Base-by-base conservation (phyloP, 2,888 invertebrate species). In the Autographa pulchrina region DNA sequence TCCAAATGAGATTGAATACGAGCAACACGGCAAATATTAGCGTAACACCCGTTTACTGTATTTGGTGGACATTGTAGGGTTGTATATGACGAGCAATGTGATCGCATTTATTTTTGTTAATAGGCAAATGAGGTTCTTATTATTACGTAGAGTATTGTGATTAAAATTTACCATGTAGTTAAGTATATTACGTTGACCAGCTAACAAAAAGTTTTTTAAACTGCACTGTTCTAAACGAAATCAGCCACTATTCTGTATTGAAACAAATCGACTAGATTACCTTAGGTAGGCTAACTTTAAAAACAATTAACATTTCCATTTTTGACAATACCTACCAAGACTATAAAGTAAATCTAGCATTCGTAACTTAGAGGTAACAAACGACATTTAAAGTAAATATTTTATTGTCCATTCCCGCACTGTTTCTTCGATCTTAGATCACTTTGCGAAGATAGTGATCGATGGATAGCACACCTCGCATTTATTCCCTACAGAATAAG, bases 1-100 rank as follows among this genome's bases (percentile, higher is more conserved):
- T 85, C 79, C 83, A 82, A 89, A 88, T 88, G 85, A 81, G 83
- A 86, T 86, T 79, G 83, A 82, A 85, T 87, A 87, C 82, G 84
- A 84, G 85, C 84, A 80, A 78, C 76, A 70, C 66, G 68, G 79
- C 87, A 88, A 88, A 89, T 86, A 86, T 89, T 88, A 82, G 83
- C 76, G 68, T 74, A 80, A 77, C 80, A 62, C 73, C 78, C 75
- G 9, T 78, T 82, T 77, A 76, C 80, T 78, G 81, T 74, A 74
- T 82, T 75, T 78, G 74, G 66, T 54, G 52, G 65, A 72, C 62
- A 74, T 68, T 75, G 76, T 77, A 72, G 52, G 65, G 71, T 72
- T 76, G 72, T 62, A 65, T 56, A 65, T 74, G 58, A 62, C 56
- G 69, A 58, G 78, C 72, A 78, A 82, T 58, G 38, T 25, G 38